Evolutionary conservation across 1,140 invertebrate genomes (phyloP).

Genomic region (Pinna nobilis): DNA sequence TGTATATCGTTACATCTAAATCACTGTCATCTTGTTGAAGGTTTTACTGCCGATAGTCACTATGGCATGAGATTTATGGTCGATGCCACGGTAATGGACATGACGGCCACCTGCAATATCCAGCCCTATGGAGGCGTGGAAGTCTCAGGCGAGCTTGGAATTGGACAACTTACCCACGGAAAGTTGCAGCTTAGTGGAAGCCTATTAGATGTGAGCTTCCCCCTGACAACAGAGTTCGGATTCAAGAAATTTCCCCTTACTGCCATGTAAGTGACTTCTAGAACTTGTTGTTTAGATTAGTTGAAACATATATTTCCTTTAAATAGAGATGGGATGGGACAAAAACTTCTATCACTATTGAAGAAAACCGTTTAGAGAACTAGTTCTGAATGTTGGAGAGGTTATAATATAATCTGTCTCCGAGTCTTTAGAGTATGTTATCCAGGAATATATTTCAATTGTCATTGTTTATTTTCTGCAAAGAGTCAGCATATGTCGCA

Average conservation of each 20-base stretch:
- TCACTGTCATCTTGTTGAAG: slow-evolving; percentile 29
- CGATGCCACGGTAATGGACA: slow-evolving; percentile 44
- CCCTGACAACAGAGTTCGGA: slow-evolving; percentile 48
- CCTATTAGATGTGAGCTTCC: slow-evolving; percentile 47
- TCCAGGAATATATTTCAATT: too few species aligned
- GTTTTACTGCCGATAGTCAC: slow-evolving; percentile 46
- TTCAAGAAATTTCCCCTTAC: slow-evolving; percentile 58
- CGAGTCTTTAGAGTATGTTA: too few species aligned
- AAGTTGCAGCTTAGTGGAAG: slow-evolving; percentile 47
- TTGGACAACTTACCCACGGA: slow-evolving; percentile 38
- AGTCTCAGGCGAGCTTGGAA: slow-evolving; percentile 30
- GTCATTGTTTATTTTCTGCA: too few species aligned
- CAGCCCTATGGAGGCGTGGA: slow-evolving; percentile 47
- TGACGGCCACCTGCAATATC: slow-evolving; percentile 27
- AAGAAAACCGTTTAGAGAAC: too few species aligned
- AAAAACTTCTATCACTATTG: too few species aligned
- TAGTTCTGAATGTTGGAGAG: too few species aligned
- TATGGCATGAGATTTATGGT: slow-evolving; percentile 44
- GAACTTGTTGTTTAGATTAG: neutral
- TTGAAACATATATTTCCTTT: too few species aligned
- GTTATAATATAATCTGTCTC: too few species aligned
- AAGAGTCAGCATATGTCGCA: too few species aligned
- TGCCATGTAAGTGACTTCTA: slow-evolving; percentile 44
- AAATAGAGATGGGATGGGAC: too few species aligned
- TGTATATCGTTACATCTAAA: too few species aligned